Base-by-base conservation (phyloP, 2,888 invertebrate species). In the Heteromyza rotundicornis region DNA sequence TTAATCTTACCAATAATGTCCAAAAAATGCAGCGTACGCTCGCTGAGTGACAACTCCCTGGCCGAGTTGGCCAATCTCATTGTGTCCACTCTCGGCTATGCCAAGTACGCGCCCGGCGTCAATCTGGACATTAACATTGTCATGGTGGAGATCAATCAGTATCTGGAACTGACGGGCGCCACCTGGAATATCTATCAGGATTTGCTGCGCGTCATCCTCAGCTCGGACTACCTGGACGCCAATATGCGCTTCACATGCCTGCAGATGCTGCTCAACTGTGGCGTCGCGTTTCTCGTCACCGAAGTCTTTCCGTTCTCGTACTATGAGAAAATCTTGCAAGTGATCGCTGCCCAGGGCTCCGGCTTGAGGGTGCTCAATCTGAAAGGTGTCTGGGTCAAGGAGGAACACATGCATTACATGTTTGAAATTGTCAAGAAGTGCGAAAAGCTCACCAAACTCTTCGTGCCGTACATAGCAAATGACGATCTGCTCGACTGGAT, bases 361-460 rank as follows among this genome's bases (percentile, higher is more conserved):
- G 88, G 89, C 27, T 74, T 90, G 68, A 87, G 87, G 50, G 82
- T 87, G 35, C 85, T 90, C 57, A 90, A 90, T 80, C 81, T 90
- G 60, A 90, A 90, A 83, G 90, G 90, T 14, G 88, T 90, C 32
- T 90, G 90, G 90, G 88, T 89, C 47, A 88, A 89, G 78, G 90
- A 89, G 57, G 90, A 90, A 66, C 87, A 89, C 70, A 85, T 90
- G 72, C 82, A 86, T 60, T 84, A 88, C 12, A 85, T 90, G 83
- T 87, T 87, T 64, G 84, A 87, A 24, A 80, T 89, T 24, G 84
- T 90, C 7, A 84, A 85, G 68, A 87, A 87, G 69, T 84, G 89
- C 52, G 84, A 82, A n/a, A 84, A 87, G 71, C 78, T 90, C 56
- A 87, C 86, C 2, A 87, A 86, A 23, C 80, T 90, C 1, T 87